A percentile compares a stretch with the other conserved stretches of the same genome.
Conservation (phyloP, 2,888 invertebrate genomes). For the Dasypogon diadema region DNA sequence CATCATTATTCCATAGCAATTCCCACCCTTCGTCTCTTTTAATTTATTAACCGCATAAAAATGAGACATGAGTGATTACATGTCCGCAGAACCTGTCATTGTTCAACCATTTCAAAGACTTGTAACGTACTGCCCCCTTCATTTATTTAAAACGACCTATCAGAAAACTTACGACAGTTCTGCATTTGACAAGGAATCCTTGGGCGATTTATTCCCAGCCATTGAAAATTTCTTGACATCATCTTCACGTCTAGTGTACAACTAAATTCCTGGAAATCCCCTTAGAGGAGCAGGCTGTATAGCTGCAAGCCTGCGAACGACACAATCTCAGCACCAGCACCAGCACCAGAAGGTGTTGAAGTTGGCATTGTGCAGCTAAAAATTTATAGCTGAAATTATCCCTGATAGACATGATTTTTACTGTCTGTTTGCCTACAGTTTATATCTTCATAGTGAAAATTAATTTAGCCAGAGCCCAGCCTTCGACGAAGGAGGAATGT, state of each 20-base stretch:
- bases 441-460: conserved; percentile 22
- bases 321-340: no score
- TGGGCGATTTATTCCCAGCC: neutral
- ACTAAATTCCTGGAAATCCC: neutral
- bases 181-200: neutral
- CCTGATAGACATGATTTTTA: conserved; percentile 2
- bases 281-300: neutral
- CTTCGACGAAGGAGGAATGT: neutral
- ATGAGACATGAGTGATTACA: no score
- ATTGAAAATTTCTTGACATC: neutral
- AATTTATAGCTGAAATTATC: conserved; percentile 29
- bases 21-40: no score
- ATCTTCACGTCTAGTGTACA: neutral
- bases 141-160: neutral
- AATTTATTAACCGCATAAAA: no score
- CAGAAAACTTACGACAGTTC: neutral
- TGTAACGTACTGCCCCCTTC: no score
- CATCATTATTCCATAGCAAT: no score
- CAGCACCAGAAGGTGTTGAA: neutral
- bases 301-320: neutral
- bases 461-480: neutral
- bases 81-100: no score
- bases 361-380: neutral
- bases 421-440: conserved; percentile 1
- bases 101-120: no score